phyloP scores from a whole-genome alignment of 2,113 vertebrate genomes.

The Lethenteron camtschaticum region DNA sequence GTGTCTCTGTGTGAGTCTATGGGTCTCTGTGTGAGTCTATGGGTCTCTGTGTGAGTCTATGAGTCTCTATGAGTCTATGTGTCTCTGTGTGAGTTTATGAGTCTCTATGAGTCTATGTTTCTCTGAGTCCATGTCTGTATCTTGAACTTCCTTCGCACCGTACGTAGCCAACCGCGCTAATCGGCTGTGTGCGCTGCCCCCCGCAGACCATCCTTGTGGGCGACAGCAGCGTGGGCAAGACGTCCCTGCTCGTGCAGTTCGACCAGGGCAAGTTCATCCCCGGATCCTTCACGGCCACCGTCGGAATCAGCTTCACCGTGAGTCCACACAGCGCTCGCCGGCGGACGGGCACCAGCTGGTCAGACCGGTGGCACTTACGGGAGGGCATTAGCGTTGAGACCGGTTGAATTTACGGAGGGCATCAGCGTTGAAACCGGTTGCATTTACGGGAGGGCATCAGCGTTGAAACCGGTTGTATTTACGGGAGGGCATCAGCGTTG shows the following conservation, averaged over 20 bases:
- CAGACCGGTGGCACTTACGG: too few relatives aligned
- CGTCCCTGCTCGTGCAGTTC: conserved; percentile 62
- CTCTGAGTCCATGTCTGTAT: not conserved
- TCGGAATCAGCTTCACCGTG: conserved; percentile 76
- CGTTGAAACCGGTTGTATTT: too few relatives aligned
- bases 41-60: too few relatives aligned
- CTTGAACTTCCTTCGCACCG: not conserved
- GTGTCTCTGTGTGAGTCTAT: not conserved
- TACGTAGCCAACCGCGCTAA: too few relatives aligned
- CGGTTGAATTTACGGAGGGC: too few relatives aligned
- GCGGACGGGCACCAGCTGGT: too few relatives aligned
- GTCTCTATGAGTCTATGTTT: not conserved
- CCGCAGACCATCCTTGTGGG: conserved; percentile 63
- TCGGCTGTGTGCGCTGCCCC: conserved; percentile 11
- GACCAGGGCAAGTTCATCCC: conserved; percentile 82
- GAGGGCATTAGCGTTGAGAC: too few relatives aligned
- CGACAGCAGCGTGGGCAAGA: conserved; percentile 68
- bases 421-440: too few relatives aligned
- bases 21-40: not conserved
- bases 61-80: too few relatives aligned
- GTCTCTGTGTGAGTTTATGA: not conserved
- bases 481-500: too few relatives aligned
- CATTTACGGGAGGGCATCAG: too few relatives aligned
- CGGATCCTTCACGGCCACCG: conserved; percentile 61
- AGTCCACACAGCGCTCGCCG: conserved; percentile 14